phyloP scores from a whole-genome alignment of 2,113 vertebrate species.

The Podocnemis expansa region DNA sequence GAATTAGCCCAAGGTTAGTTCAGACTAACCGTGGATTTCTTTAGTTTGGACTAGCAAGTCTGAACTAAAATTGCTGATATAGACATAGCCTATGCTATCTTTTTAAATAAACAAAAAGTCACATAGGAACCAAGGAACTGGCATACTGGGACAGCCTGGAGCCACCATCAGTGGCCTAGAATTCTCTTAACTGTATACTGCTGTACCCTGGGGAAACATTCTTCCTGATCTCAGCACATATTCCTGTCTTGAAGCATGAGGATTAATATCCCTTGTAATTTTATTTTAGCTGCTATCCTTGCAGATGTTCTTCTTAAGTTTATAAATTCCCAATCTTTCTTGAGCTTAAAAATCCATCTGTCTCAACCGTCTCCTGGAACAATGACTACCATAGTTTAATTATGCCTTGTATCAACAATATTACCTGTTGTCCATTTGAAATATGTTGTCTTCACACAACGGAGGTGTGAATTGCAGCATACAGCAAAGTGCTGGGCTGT shows the following conservation, averaged over 20 bases:
- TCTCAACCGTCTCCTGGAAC: constrained; percentile 13
- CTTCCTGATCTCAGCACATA: constrained; percentile 61
- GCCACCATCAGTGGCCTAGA: constrained; percentile 45
- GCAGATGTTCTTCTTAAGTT: constrained; percentile 65
- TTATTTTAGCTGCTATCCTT: constrained; percentile 56
- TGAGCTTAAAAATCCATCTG: constrained; percentile 6
- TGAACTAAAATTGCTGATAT: too few relatives aligned
- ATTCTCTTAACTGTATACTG: constrained; percentile 38
- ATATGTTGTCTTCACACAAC: constrained; percentile 11
- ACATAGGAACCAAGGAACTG: constrained; percentile 19
- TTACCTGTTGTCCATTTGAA: constrained; percentile 1
- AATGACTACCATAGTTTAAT: constrained; percentile 45
- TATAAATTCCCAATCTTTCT: constrained; percentile 53
- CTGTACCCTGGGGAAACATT: constrained; percentile 36
- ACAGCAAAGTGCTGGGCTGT: neutral
- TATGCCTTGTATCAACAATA: constrained; percentile 40
- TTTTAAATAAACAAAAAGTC: neutral
- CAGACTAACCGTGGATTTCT: too few relatives aligned
- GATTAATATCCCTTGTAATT: constrained; percentile 62
- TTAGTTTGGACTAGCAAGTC: too few relatives aligned
- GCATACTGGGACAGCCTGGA: constrained; percentile 37
- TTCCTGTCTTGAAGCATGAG: constrained; percentile 31
- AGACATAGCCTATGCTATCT: neutral
- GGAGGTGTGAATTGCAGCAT: neutral
- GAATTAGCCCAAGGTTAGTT: too few relatives aligned